Percentiles rank a stretch among this genome's conserved stretches.
phyloP scores from a whole-genome alignment of 2,888 invertebrate genomes.

The Harpagoxenus sublaevis region DNA sequence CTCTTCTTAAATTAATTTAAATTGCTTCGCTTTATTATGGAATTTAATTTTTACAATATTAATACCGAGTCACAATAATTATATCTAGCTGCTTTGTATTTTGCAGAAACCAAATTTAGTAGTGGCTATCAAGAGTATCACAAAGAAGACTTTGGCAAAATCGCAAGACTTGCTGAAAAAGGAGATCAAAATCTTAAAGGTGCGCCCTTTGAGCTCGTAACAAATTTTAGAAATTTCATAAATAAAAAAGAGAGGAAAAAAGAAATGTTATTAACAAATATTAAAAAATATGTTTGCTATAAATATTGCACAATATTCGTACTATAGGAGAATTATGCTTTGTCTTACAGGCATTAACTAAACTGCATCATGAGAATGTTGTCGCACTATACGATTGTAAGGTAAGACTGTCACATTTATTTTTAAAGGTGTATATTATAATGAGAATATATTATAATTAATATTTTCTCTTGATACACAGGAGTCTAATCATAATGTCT shows the following conservation, averaged over 20 bases:
- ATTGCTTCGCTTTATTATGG: neutral
- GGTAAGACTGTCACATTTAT: constrained; percentile 85
- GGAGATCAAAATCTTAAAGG: constrained; percentile 99
- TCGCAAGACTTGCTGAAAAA: constrained; percentile 99
- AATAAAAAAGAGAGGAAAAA: neutral
- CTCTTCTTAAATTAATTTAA: neutral
- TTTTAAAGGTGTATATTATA: neutral
- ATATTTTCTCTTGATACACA: constrained; percentile 81
- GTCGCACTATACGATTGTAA: constrained; percentile 99
- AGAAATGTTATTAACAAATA: constrained; percentile 8
- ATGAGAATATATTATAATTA: constrained; percentile 6
- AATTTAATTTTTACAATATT: neutral
- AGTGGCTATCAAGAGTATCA: constrained; percentile 99
- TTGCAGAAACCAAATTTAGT: constrained; percentile 94
- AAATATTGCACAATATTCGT: constrained; percentile 18
- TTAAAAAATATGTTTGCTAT: constrained; percentile 52
- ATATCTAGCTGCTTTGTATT: constrained; percentile 59
- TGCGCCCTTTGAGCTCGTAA: constrained; percentile 81
- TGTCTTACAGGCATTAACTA: constrained; percentile 94
- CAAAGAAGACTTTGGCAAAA: constrained; percentile 98
- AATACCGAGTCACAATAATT: neutral
- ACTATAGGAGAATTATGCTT: constrained; percentile 47
- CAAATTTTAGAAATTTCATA: neutral
- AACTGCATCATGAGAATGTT: constrained; percentile 99
- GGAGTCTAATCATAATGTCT: constrained; percentile 97